phyloP scores from a whole-genome alignment of 2,113 vertebrate genomes.

The Numida meleagris region DNA sequence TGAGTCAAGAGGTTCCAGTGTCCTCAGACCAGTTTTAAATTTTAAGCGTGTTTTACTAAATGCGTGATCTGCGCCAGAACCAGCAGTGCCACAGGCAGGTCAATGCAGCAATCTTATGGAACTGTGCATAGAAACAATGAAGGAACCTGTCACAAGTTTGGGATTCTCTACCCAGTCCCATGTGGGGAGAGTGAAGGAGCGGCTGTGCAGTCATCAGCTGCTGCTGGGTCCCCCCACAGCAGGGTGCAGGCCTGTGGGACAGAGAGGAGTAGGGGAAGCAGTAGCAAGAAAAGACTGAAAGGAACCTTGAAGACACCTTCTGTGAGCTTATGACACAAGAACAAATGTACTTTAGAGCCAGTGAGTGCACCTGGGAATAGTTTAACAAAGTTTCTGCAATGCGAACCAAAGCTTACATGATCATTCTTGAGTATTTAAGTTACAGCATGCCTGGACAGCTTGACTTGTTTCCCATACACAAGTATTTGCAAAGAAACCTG shows the following conservation, averaged over 20 bases:
- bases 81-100: neutral
- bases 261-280: neutral
- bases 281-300: no score
- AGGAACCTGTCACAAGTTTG: no score
- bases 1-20: neutral
- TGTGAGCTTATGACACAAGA: neutral
- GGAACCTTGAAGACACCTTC: neutral
- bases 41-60: neutral
- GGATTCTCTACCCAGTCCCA: no score
- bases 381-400: neutral
- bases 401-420: neutral
- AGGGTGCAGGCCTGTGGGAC: no score
- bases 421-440: neutral
- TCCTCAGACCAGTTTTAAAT: neutral
- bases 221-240: no score
- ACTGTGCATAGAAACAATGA: accelerated
- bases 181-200: no score
- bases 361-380: neutral
- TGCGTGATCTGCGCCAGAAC: neutral
- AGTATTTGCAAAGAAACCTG: neutral
- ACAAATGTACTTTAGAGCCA: neutral
- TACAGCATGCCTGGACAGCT: neutral
- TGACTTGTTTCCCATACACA: neutral
- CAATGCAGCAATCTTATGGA: neutral
- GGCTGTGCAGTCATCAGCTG: no score